A percentile compares a stretch with the other conserved stretches of the same genome.
Evolutionary conservation across 2,797 vertebrate genomes (phyloP).

Genomic region (Anguilla obscura): DNA sequence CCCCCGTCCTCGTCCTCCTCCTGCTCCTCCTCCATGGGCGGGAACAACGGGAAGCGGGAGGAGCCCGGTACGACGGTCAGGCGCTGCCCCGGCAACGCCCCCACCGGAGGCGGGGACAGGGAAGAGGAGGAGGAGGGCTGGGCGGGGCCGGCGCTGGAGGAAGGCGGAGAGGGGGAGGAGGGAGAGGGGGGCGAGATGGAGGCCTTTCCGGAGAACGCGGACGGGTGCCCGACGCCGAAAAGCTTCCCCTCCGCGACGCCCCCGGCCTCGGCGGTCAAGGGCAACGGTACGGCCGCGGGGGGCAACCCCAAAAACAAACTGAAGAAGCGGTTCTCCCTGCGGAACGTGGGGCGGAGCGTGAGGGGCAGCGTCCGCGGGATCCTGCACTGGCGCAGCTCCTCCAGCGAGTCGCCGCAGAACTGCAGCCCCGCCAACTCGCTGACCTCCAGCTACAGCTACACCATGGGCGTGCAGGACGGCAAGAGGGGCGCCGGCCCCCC

Average conservation of each 20-base stretch:
- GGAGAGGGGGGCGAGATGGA: constrained; percentile 58
- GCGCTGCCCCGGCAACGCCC: constrained; percentile 39
- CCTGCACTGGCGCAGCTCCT: constrained; percentile 85
- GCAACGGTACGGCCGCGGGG: constrained; percentile 50
- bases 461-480: constrained; percentile 70
- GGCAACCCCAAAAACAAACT: constrained; percentile 79
- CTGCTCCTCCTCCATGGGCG: constrained; percentile 73
- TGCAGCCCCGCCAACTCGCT: constrained; percentile 51
- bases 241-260: constrained; percentile 46
- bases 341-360: constrained; percentile 84
- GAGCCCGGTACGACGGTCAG: constrained; percentile 50
- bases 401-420: constrained; percentile 65
- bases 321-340: constrained; percentile 87
- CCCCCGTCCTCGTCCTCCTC: constrained; percentile 75
- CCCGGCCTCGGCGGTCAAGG: constrained; percentile 62
- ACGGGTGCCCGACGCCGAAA: constrained; percentile 54
- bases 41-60: constrained; percentile 68
- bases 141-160: constrained; percentile 58
- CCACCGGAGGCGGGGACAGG: constrained; percentile 52
- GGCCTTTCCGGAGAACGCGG: constrained; percentile 47
- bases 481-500: constrained; percentile 69
- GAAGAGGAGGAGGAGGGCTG: constrained; percentile 71
- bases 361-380: constrained; percentile 86
- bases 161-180: constrained; percentile 64
- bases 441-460: constrained; percentile 78